Base-by-base conservation (phyloP, 1,140 invertebrate species). In the Eumeta japonica region DNA sequence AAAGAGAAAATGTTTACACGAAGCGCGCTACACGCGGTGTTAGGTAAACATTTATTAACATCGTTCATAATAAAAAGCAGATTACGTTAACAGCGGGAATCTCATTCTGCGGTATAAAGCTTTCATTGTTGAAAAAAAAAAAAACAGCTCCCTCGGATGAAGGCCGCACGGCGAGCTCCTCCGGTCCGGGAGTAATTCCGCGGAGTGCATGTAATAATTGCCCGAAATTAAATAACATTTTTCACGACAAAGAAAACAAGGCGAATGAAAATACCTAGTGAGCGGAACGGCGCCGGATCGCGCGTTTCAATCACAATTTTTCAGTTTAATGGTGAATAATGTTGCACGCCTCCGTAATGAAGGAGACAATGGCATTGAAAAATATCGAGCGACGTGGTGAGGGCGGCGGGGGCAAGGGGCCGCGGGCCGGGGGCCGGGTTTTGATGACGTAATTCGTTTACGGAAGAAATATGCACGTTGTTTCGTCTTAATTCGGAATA, bases 201-300 rank as follows among this genome's bases (percentile, higher is more conserved):
- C 56, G 58, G 59, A 70, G 62, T 56, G 62, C 61, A 56, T 66
- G 62, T 70, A 70, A 73, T 73, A 73, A 73, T 73, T 73, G 68
- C 58, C 57, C 41, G 46, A 66, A 70, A 73, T 73, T 73, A 68
- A 73, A 73, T 70, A 68, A 70, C 51, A 68, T 70, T 68, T 70
- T 68, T 73, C 64, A 70, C 60, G 65, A 70, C 59, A 68, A 63
- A 72, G 58, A 66, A n/a, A 68, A 62, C 52, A 56, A 53, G 43
- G 53, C 41, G 55, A 49, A 64, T 60, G 62, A 46, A 58, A 64
- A 64, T 59, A n/a, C n/a, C n/a, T n/a, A n/a, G n/a, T 61, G 60
- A 52, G 55, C 48, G 53, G 55, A 44, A 49, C 54, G 61, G 61
- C 52, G 42, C 52, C 49, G 52, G 56, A 60, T 58, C 62, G 51